Base-by-base conservation (phyloP, 1,140 invertebrate species). In the Hyles euphorbiae region DNA sequence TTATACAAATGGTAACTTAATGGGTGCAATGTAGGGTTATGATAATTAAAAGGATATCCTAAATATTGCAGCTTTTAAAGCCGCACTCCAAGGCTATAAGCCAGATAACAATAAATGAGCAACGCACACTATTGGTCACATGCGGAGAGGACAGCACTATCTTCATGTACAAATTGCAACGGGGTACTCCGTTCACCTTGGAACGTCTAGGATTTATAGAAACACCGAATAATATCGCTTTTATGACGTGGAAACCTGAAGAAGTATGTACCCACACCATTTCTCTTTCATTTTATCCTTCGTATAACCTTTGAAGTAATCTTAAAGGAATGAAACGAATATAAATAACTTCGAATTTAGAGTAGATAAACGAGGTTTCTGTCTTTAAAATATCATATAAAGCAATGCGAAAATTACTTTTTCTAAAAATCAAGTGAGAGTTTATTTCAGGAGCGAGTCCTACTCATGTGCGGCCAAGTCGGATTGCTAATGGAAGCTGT, bases 121-220 rank as follows among this genome's bases (percentile, higher is more conserved):
- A 70, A 64, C 84, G 91, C 56, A 90, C 76, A 0, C 47, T 94
- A 50, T 65, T 95, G 0, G 87, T 94, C 0, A 93, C 91, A 0
- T 93, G 92, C 6, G 90, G 92, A 57, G 87, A 92, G 53, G 94
- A 95, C 78, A 76, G 72, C 34, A 93, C 93, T 3, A 90, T 95
- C 63, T 95, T 95, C 64, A 77, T 93, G 53, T 94, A 93, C 68
- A 62, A 76, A n/a, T 48, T 93, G 5, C 58, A 87, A 8, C 53
- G 75, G 11, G 71, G 67, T 0, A 60, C 78, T 5, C 79, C 82
- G 5, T 90, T 91, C 64, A 81, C 88, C 7, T 75, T 95, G 36
- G 58, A 88, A 12, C 92, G 93, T 12, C 90, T 95, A 49, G 94
- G 94, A 2, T 94, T 92, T 55, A 86, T 94, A 2, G 81, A 89